Percentiles rank a stretch among this genome's conserved stretches.
Conservation (phyloP, 1,140 invertebrate genomes). For the Agrilus planipennis region DNA sequence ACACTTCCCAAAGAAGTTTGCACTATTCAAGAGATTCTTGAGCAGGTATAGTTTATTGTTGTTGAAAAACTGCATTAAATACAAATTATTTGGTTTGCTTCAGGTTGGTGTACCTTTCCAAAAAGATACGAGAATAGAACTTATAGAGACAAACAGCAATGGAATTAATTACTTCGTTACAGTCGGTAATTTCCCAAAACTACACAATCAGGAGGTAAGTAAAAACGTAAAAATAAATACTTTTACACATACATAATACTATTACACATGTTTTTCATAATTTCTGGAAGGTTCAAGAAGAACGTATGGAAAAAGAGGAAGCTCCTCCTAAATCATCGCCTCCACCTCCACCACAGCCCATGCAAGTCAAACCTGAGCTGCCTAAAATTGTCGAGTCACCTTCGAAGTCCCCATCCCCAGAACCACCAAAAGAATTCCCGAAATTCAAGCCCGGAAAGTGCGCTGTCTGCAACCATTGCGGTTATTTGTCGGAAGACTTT, state of each 20-base stretch:
- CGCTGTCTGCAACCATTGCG: constrained; percentile 59
- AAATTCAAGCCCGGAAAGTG: constrained; percentile 53
- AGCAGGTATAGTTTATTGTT: too few species aligned
- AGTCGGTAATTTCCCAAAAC: constrained; percentile 32
- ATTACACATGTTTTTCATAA: background rate
- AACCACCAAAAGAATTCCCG: constrained; percentile 34
- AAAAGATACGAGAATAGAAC: constrained; percentile 51
- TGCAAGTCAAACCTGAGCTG: constrained; percentile 6
- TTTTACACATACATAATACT: background rate
- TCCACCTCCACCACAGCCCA: constrained; percentile 7
- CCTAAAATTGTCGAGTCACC: background rate
- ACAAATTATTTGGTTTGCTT: constrained; percentile 19
- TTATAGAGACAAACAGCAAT: constrained; percentile 52
- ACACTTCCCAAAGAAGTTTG: constrained; percentile 65
- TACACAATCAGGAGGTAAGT: background rate
- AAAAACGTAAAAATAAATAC: background rate
- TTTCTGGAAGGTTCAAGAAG: background rate
- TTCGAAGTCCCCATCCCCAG: constrained; percentile 19
- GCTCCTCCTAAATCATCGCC: constrained; percentile 4
- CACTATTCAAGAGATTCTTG: constrained; percentile 63
- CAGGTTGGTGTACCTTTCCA: constrained; percentile 51
- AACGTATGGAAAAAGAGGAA: background rate
- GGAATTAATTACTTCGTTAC: constrained; percentile 67
- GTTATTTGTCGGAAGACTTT: constrained; percentile 57
- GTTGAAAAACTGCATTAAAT: too few species aligned